Conservation (phyloP, 1,140 invertebrate genomes). For the Panagrolaimus sp. region DNA sequence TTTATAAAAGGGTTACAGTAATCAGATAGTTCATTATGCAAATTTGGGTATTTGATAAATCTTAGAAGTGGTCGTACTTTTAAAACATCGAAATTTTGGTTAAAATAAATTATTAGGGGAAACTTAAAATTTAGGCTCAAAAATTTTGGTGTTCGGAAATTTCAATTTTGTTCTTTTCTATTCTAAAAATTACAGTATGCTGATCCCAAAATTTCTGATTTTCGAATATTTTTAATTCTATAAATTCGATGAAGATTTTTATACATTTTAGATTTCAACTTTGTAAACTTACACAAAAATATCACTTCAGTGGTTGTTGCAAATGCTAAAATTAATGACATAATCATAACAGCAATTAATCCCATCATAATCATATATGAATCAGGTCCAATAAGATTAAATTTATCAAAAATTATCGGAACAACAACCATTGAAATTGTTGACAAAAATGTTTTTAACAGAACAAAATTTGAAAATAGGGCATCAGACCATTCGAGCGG, state of each 20-base stretch:
- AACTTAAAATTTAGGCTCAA: background rate
- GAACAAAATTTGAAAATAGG: conserved; percentile 24
- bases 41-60: background rate
- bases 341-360: conserved; percentile 9
- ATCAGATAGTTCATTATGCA: background rate
- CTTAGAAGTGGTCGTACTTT: conserved; percentile 6
- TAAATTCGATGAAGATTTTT: no score
- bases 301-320: conserved; percentile 20
- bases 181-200: background rate
- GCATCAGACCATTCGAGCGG: conserved; percentile 30
- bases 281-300: conserved; percentile 21
- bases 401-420: conserved; percentile 13
- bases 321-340: conserved; percentile 21
- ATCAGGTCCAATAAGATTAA: conserved; percentile 21
- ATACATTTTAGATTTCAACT: no score
- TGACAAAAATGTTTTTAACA: conserved; percentile 18
- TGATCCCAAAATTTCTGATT: no score
- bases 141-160: background rate
- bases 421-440: conserved; percentile 27
- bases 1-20: background rate
- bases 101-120: background rate
- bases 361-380: conserved; percentile 29
- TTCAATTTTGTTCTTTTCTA: background rate
- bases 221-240: no score
- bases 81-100: background rate